phyloP scores from a whole-genome alignment of 2,797 vertebrate species.

The Limosa lapponica region DNA sequence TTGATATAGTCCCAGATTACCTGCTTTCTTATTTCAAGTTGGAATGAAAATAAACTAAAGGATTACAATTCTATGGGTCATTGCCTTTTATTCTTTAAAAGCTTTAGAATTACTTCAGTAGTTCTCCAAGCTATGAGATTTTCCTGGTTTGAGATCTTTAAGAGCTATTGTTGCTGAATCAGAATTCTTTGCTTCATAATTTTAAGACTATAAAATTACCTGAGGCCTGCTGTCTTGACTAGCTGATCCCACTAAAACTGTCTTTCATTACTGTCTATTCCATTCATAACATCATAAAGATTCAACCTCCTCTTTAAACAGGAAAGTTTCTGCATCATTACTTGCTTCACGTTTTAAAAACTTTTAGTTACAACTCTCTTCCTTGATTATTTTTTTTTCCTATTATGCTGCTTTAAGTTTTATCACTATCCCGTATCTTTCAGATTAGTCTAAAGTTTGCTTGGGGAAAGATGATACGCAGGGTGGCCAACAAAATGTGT shows the following conservation, averaged over 20 bases:
- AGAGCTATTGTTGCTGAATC: neutral
- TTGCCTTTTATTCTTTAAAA: neutral
- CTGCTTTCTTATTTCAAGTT: neutral
- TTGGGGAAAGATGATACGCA: fast-evolving
- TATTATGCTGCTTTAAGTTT: neutral
- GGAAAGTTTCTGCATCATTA: neutral
- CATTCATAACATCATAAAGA: neutral
- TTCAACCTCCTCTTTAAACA: neutral
- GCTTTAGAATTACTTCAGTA: neutral
- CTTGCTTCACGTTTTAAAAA: neutral
- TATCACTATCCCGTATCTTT: neutral
- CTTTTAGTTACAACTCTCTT: neutral
- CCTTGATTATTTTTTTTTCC: neutral
- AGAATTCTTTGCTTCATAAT: neutral
- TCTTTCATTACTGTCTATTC: neutral
- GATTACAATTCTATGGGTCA: neutral
- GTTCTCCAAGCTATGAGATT: neutral
- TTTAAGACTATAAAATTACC: neutral
- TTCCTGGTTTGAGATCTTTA: neutral
- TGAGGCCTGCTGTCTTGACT: neutral
- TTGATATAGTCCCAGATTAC: neutral
- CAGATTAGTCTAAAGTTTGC: neutral
- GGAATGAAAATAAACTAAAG: neutral
- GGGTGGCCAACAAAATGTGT: neutral
- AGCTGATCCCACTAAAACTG: neutral